phyloP scores from a whole-genome alignment of 2,797 vertebrate genomes.

The Liparis tanakae region DNA sequence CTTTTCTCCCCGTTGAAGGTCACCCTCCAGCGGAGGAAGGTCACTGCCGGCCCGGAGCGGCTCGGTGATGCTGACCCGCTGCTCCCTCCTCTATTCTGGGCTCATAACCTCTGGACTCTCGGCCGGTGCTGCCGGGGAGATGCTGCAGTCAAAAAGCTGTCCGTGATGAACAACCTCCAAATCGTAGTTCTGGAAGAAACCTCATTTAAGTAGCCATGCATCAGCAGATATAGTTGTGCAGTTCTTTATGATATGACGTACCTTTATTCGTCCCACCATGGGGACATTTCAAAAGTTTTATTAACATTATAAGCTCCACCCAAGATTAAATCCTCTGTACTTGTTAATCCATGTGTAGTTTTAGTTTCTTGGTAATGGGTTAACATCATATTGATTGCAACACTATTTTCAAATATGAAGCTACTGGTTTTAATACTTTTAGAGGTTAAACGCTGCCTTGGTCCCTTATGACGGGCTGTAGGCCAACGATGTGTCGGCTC shows the following conservation, averaged over 20 bases:
- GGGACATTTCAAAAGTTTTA: too few relatives aligned
- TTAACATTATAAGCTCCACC: too few relatives aligned
- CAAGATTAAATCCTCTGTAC: too few relatives aligned
- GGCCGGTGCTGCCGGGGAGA: slow-evolving; percentile 1
- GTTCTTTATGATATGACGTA: background rate
- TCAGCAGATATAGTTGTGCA: background rate
- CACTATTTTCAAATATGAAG: background rate
- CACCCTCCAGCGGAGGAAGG: slow-evolving; percentile 62
- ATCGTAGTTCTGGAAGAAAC: background rate
- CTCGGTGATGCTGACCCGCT: slow-evolving; percentile 26
- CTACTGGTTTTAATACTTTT: background rate
- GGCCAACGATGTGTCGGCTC: background rate
- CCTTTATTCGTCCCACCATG: too few relatives aligned
- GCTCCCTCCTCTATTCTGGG: background rate
- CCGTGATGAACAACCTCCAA: background rate
- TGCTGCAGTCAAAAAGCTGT: slow-evolving; percentile 11
- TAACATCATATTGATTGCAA: background rate
- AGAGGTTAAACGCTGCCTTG: background rate
- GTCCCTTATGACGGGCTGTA: background rate
- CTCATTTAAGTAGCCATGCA: background rate
- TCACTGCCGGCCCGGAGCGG: slow-evolving; percentile 48
- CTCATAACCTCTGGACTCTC: background rate
- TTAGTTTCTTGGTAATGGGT: too few relatives aligned
- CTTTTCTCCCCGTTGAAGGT: slow-evolving; percentile 66
- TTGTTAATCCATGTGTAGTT: too few relatives aligned